Conservation (phyloP, 2,113 vertebrate genomes). For the Atlantisia rogersi region DNA sequence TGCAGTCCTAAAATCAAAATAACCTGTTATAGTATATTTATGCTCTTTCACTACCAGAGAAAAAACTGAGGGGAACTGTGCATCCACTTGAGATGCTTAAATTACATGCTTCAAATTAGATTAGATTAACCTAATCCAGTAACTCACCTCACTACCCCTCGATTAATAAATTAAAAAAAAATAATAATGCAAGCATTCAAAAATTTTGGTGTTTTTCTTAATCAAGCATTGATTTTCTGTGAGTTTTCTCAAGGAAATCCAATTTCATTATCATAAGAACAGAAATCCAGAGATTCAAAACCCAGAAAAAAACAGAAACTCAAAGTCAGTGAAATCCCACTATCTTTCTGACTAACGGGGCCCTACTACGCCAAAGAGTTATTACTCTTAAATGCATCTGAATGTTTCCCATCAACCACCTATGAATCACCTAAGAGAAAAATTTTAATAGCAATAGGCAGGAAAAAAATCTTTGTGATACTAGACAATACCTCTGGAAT, state of each 20-base stretch:
- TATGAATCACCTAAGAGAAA: neutral
- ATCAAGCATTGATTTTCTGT: neutral
- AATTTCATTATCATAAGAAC: neutral
- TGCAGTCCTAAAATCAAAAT: neutral
- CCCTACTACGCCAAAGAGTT: neutral
- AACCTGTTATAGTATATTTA: neutral
- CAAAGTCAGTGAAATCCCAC: neutral
- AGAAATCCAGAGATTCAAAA: neutral
- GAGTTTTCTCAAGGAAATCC: neutral
- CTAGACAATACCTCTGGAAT: neutral
- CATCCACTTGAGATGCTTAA: neutral
- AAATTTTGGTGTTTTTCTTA: neutral
- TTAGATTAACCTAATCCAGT: neutral
- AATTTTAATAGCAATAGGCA: neutral
- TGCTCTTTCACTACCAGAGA: neutral
- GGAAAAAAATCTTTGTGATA: neutral
- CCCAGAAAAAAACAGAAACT: rapidly evolving
- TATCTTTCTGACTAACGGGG: neutral
- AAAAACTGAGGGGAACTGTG: neutral
- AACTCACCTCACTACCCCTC: neutral
- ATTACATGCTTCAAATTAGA: neutral
- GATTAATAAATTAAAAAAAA: too few relatives aligned
- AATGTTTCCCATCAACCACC: neutral
- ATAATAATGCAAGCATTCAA: neutral
- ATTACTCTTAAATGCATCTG: neutral